Base-by-base conservation (phyloP, 2,113 vertebrate genomes). In the Noctilio leporinus region DNA sequence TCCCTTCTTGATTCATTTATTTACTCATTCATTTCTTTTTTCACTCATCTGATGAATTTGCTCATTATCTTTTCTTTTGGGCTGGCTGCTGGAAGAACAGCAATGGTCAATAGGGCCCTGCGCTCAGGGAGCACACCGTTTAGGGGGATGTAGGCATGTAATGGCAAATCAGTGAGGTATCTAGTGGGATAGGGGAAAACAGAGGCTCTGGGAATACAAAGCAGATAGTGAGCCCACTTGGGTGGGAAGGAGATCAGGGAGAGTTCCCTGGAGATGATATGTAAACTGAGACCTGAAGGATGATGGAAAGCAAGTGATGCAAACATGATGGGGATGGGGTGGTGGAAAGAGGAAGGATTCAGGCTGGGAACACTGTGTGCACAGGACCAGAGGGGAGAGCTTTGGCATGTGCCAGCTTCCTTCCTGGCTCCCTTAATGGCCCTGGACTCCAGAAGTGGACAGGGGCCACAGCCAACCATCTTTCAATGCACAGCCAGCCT, bases 211-310 rank as follows among this genome's bases (percentile, higher is more conserved):
- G 47, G 55, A 72, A 85, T 20, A 49, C 26, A 33, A 20, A 47
- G 10, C 73, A 33, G 22, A 57, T 12, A 33, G 9, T 55, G 59
- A 64, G 65, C 40, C 80, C 91, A 92, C n/a, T 12, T 28, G 17
- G n/a, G 11, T 17, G 24, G 67, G 65, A 57, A 70, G 26, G 43
- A 12, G 16, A 14, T 43, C 57, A 45, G 53, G 40, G 47, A 70
- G n/a, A 17, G 35, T 16, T 83, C 38, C 22, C 62, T n/a, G 26
- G 5, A 72, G 86, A 40, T 51, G 82, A 64, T 57, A 51, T 91
- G 91, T 91, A 88, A 72, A 89, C 92, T 55, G 90, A 86, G 47
- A 92, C 15, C 78, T 35, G 59, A 86, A 94, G 81, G 57, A 64
- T 64, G 55, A 91, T 51, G 86, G 51, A 35, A 75, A 76, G 65